Percentiles rank a stretch among this genome's conserved stretches.
phyloP scores from a whole-genome alignment of 1,140 invertebrate genomes.

The Trachymyrmex septentrionalis region DNA sequence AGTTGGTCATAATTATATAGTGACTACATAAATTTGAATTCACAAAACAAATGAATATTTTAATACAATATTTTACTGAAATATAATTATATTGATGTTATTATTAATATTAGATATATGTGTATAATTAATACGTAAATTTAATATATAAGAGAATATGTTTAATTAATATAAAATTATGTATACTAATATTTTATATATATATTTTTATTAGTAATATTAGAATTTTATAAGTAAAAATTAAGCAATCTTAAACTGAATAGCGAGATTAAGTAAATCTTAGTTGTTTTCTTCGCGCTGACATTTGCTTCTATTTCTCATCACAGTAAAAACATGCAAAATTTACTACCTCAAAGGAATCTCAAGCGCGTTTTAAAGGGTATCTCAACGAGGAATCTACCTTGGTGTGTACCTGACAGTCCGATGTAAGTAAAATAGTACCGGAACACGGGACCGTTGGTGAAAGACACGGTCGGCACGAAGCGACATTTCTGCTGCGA shows the following conservation, averaged over 20 bases:
- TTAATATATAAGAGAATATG: too few species aligned
- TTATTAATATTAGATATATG: neutral
- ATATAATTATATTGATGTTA: neutral
- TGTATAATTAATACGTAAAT: too few species aligned
- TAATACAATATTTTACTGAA: too few species aligned
- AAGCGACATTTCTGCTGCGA: constrained; percentile 73
- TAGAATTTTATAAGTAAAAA: neutral
- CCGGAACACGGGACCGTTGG: constrained; percentile 47
- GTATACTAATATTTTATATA: too few species aligned
- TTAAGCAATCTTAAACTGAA: neutral
- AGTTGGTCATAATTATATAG: neutral
- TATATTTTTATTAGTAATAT: neutral
- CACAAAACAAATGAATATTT: neutral
- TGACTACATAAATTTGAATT: neutral
- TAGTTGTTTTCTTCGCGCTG: neutral
- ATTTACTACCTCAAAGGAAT: constrained; percentile 28
- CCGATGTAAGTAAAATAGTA: constrained; percentile 36
- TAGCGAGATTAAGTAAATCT: neutral
- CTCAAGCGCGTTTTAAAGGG: constrained; percentile 21
- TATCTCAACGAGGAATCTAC: constrained; percentile 26
- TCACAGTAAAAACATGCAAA: constrained; percentile 32
- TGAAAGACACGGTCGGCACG: constrained; percentile 68
- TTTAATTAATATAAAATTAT: too few species aligned
- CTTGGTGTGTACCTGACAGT: constrained; percentile 68
- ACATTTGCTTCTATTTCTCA: neutral